These are phyloP conservation scores for Leptestheria dahalacensis DNA, from an alignment of 1,140 invertebrate species.

Conservation along the genomic window DNA sequence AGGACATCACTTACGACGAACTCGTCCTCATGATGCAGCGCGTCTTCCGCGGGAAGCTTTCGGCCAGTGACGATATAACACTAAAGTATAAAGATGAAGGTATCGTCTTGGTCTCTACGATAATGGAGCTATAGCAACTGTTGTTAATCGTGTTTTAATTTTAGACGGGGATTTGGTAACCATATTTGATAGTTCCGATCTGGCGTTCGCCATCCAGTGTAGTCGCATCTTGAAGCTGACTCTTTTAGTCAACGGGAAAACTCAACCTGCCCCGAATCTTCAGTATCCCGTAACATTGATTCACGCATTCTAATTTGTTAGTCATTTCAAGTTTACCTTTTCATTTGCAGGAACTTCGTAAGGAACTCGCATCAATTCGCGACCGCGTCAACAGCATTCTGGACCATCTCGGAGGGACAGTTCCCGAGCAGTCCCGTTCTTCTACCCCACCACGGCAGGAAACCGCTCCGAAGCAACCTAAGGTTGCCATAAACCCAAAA, in stretches of 20 bases:
- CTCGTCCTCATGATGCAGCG: conserved; percentile 61
- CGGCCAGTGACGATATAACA: conserved; percentile 47
- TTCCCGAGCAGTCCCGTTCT: conserved; percentile 1
- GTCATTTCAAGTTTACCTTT: no score
- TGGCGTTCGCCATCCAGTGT: conserved; percentile 55
- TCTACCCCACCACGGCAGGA: conserved; percentile 1
- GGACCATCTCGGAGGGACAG: conserved; percentile 33
- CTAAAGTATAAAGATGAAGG: conserved; percentile 64
- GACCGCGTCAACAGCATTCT: conserved; percentile 42
- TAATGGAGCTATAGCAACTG: background rate
- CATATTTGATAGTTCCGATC: conserved; percentile 55
- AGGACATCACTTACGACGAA: conserved; percentile 62
- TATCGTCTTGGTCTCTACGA: conserved; percentile 21
- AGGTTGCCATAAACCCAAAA: conserved; percentile 1
- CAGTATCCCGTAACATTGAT: background rate
- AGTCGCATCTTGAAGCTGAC: conserved; percentile 49
- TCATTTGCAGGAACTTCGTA: conserved; percentile 31
- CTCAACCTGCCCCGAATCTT: conserved; percentile 1
- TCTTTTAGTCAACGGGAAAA: conserved; percentile 34
- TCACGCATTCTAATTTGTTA: no score
- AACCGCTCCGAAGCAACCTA: background rate
- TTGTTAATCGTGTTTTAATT: conserved; percentile 23
- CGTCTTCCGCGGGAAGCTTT: conserved; percentile 48
- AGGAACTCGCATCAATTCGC: conserved; percentile 39
- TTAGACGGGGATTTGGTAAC: conserved; percentile 57